Base-by-base conservation (phyloP, 2,113 vertebrate species). In the Clarias batrachus region DNA sequence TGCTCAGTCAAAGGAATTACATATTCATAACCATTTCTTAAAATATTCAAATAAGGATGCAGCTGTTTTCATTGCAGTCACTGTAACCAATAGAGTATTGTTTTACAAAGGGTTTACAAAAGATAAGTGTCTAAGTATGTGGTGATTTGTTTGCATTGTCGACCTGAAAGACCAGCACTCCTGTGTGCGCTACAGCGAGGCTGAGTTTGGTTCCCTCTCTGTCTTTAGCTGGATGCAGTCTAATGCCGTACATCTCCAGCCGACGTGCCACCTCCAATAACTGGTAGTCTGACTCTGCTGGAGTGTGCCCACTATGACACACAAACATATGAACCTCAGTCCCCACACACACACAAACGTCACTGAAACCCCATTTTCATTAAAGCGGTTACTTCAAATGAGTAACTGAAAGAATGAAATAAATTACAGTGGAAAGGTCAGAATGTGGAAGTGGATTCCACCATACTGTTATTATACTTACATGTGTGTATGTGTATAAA, bases 111-210 rank as follows among this genome's bases (percentile, higher is more conserved):
- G 48, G 6, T 48, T 48, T 48, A 48, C 6, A 48, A 48, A 63
- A 82, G 10, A 56, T 25, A 25, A 68, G 17, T 25, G 13, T 78
- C 30, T 3, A 30, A 23, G 56, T 74, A 6, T 83, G 54, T 60
- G 23, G 25, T 62, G 3, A 27, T 52, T 19, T 59, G 60, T 76
- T 9, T 37, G 68, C 17, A 76, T 25, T 65, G 27, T 92, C 41
- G 88, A 99, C 98, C 98, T 99, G 97, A 94, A 99, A 96, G 91
- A 99, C 98, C 82, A 99, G 95, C 91, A 99, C 97, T 54, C 97
- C 98, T 0, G 96, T 97, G 93, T 98, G 97, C 8, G 97, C 97
- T 83, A 98, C 98, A 37, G 97, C 94, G 91, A 99, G 92, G 92
- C 97, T 97, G 88, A 99, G 96, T 93, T 94, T 96, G 1, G 96